phyloP scores from a whole-genome alignment of 2,888 invertebrate species.

The Hirtodrosophila duncani region DNA sequence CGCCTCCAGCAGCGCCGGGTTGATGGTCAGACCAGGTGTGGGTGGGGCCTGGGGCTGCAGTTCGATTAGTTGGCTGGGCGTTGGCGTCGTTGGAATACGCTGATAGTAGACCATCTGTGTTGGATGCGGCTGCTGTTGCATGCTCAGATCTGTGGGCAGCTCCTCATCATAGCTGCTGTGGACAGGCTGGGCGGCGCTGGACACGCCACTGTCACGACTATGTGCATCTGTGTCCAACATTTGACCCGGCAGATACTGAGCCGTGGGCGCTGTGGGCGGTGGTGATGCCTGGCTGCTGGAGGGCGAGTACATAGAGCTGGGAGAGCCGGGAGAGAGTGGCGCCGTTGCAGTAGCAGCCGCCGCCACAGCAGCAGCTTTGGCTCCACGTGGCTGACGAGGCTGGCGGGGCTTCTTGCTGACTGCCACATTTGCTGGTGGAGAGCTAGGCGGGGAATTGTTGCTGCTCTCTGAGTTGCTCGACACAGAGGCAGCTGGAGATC shows the following conservation, averaged over 20 bases:
- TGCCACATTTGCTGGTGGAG: slow-evolving; percentile 54
- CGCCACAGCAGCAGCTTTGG: slow-evolving; percentile 19
- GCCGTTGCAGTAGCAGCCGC: slow-evolving; percentile 16
- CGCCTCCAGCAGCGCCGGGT: slow-evolving; percentile 77
- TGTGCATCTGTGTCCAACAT: slow-evolving; percentile 69
- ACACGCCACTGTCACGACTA: slow-evolving; percentile 75
- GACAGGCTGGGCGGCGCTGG: slow-evolving; percentile 55
- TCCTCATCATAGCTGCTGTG: slow-evolving; percentile 58
- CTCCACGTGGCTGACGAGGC: slow-evolving; percentile 43
- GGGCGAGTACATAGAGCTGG: slow-evolving; percentile 63
- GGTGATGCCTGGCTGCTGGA: slow-evolving; percentile 52
- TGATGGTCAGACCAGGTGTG: slow-evolving; percentile 70
- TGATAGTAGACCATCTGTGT: slow-evolving; percentile 39
- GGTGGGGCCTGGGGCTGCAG: slow-evolving; percentile 27
- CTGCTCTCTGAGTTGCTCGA: slow-evolving; percentile 57
- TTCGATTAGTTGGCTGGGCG: slow-evolving; percentile 30
- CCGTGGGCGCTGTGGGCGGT: slow-evolving; percentile 34
- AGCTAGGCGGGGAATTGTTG: slow-evolving; percentile 63
- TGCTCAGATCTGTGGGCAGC: slow-evolving; percentile 71
- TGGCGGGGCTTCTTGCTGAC: slow-evolving; percentile 61
- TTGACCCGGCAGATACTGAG: slow-evolving; percentile 27
- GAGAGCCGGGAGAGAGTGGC: slow-evolving; percentile 66
- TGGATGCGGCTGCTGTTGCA: slow-evolving; percentile 42
- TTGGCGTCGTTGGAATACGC: slow-evolving; percentile 18
- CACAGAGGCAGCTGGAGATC: slow-evolving; percentile 22